Percentiles rank a stretch among this genome's conserved stretches.
phyloP scores from a whole-genome alignment of 2,888 invertebrate species.

The Therioaphis trifolii region DNA sequence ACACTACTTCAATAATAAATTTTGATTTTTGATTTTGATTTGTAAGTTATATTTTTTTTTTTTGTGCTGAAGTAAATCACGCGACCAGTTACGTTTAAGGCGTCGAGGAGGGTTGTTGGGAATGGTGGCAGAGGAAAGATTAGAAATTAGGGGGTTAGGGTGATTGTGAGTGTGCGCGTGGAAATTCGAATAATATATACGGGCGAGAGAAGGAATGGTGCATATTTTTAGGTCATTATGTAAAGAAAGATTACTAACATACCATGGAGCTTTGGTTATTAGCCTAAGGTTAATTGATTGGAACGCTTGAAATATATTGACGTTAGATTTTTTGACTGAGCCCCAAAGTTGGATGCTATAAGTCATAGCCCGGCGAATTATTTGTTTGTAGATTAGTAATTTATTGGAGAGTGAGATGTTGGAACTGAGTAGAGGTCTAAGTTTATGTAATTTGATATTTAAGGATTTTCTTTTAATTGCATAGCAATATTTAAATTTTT shows the following conservation, averaged over 20 bases:
- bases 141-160: not conserved
- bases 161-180: not conserved
- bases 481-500: too few relatives aligned
- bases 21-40: too few relatives aligned
- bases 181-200: not conserved
- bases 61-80: not conserved
- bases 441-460: not conserved
- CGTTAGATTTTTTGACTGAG: not conserved
- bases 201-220: not conserved
- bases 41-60: not conserved
- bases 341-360: not conserved
- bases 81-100: not conserved
- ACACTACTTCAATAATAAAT: too few relatives aligned
- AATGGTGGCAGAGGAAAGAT: not conserved
- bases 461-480: not conserved
- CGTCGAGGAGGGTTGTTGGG: not conserved
- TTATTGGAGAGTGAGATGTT: not conserved
- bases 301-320: not conserved
- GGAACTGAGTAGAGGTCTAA: not conserved
- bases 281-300: not conserved
- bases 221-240: not conserved
- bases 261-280: not conserved
- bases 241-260: not conserved
- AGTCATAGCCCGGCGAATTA: not conserved
- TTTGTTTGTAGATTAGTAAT: slow-evolving; percentile 2